A percentile compares a stretch with the other conserved stretches of the same genome.
phyloP scores from a whole-genome alignment of 2,797 vertebrate species.

The Sebastes trivittatus region DNA sequence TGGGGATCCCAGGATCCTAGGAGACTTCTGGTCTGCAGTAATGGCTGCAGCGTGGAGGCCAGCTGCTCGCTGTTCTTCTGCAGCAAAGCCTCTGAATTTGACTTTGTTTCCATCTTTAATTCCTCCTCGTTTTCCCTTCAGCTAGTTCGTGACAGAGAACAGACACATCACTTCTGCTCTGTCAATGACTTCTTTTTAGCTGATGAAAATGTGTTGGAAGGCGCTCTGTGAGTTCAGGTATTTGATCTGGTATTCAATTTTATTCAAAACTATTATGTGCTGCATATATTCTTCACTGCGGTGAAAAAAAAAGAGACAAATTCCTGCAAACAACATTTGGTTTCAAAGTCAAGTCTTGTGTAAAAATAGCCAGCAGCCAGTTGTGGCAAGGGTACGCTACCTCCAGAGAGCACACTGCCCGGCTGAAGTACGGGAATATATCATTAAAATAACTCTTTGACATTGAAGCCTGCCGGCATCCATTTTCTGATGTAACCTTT shows the following conservation, averaged over 20 bases:
- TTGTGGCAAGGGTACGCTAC: constrained; percentile 54
- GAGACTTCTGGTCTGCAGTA: constrained; percentile 63
- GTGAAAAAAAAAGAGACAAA: background rate
- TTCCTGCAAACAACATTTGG: constrained; percentile 55
- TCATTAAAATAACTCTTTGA: constrained; percentile 79
- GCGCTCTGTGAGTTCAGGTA: constrained; percentile 17
- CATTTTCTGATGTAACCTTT: constrained; percentile 80
- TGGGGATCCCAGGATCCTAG: constrained; percentile 75
- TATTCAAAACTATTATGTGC: constrained; percentile 28
- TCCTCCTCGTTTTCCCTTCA: constrained; percentile 48
- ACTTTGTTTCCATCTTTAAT: constrained; percentile 30
- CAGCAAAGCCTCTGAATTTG: constrained; percentile 19
- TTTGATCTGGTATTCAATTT: constrained; percentile 36
- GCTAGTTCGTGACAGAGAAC: constrained; percentile 33
- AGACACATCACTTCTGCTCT: constrained; percentile 31
- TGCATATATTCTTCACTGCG: constrained; percentile 42
- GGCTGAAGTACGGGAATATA: constrained; percentile 69
- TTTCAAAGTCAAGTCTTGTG: constrained; percentile 68
- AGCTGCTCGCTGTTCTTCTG: constrained; percentile 51
- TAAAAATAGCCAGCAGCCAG: constrained; percentile 68
- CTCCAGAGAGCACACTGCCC: constrained; percentile 58
- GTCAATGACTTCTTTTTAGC: constrained; percentile 27
- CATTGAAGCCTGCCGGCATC: constrained; percentile 74
- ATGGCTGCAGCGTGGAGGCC: constrained; percentile 67
- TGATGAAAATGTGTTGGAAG: constrained; percentile 26